Percentiles rank a stretch among this genome's conserved stretches.
phyloP scores from a whole-genome alignment of 2,113 vertebrate genomes.

The Lepus timidus region DNA sequence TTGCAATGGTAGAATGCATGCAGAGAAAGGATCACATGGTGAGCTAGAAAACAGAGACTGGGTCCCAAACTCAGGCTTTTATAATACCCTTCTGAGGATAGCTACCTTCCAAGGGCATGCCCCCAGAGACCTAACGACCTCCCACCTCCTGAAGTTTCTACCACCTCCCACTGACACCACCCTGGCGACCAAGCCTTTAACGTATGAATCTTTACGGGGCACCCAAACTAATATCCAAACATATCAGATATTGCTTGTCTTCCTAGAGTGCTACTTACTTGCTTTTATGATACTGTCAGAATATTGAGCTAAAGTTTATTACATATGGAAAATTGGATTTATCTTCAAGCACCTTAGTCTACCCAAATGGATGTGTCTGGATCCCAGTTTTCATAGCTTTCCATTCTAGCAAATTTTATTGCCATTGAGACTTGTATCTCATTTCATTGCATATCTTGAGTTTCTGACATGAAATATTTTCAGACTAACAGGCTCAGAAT shows the following conservation, averaged over 20 bases:
- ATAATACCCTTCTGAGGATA: too few species aligned
- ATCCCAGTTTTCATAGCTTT: not conserved
- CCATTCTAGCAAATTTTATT: slow-evolving; percentile 2
- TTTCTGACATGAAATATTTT: not conserved
- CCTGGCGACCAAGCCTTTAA: too few species aligned
- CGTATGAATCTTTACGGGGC: too few species aligned
- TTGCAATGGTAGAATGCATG: too few species aligned
- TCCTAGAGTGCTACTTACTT: not conserved
- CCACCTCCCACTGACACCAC: too few species aligned
- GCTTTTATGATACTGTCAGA: not conserved
- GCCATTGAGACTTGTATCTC: not conserved
- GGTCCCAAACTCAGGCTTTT: too few species aligned
- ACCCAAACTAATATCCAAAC: too few species aligned
- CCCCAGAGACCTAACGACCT: too few species aligned
- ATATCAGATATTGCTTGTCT: not conserved
- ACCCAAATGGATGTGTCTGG: not conserved
- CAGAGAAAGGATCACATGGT: too few species aligned
- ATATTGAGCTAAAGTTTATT: slow-evolving; percentile 15
- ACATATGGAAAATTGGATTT: not conserved
- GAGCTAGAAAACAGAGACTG: too few species aligned
- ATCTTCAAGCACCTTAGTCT: not conserved
- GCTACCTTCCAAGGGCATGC: too few species aligned
- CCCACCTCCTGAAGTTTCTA: too few species aligned
- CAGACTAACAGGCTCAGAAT: not conserved
- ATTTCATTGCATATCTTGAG: not conserved